Conservation (phyloP, 2,113 vertebrate genomes). For the Regulus satrapa region DNA sequence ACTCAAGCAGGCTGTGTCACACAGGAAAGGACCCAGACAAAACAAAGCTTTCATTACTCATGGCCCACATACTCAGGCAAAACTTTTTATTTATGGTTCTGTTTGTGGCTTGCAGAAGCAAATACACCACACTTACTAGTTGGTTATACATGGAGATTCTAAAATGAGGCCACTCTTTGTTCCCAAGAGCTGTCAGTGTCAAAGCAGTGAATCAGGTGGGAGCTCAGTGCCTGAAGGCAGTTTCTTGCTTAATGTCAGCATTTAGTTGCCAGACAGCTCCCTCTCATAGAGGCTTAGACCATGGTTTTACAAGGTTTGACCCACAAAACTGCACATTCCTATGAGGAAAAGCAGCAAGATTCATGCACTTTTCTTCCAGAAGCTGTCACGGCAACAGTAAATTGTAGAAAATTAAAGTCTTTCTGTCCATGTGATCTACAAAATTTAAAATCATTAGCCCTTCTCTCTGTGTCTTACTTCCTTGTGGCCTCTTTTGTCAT, state of each 20-base stretch:
- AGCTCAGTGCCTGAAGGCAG: background rate
- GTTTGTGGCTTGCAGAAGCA: background rate
- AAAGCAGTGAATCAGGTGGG: background rate
- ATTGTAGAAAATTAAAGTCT: background rate
- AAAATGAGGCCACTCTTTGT: background rate
- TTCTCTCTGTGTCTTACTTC: background rate
- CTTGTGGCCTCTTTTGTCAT: background rate
- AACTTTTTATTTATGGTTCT: background rate
- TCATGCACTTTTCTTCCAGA: background rate
- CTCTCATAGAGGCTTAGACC: background rate
- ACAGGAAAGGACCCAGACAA: background rate
- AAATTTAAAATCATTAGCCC: background rate
- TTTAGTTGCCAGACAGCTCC: background rate
- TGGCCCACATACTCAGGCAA: fast-evolving
- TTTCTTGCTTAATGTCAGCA: background rate
- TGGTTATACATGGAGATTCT: background rate
- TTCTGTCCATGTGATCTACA: background rate
- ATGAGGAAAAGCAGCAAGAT: background rate
- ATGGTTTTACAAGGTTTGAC: background rate
- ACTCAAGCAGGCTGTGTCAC: background rate
- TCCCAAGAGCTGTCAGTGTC: background rate
- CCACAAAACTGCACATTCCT: background rate
- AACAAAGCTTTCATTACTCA: background rate
- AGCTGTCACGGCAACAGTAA: background rate
- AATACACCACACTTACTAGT: background rate